A percentile compares a stretch with the other conserved stretches of the same genome.
Conservation (phyloP, 2,888 invertebrate species). For the Thymelicus acteon region DNA sequence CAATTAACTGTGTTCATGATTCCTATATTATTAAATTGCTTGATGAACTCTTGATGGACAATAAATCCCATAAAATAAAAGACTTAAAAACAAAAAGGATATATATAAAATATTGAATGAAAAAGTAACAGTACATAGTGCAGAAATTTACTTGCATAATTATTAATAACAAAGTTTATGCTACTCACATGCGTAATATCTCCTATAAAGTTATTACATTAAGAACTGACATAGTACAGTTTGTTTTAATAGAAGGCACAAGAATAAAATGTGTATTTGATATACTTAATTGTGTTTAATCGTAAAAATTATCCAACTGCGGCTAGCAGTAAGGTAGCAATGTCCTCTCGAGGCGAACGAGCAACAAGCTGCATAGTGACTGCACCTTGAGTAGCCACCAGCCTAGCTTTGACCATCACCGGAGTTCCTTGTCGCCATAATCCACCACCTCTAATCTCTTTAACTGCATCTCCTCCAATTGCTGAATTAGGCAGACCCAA, state of each 20-base stretch:
- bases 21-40: no score
- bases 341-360: slow-evolving; percentile 91
- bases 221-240: background rate
- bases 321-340: slow-evolving; percentile 93
- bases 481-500: slow-evolving; percentile 61
- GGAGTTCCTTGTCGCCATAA: slow-evolving; percentile 95
- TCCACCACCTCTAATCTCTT: slow-evolving; percentile 82
- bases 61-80: no score
- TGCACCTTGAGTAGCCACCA: slow-evolving; percentile 88
- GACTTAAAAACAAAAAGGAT: no score
- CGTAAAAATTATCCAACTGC: slow-evolving; percentile 88
- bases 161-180: no score
- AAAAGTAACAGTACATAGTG: no score
- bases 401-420: slow-evolving; percentile 92
- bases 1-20: no score
- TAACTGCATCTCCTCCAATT: slow-evolving; percentile 61
- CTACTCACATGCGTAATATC: no score
- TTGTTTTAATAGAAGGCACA: slow-evolving; percentile 4
- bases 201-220: no score
- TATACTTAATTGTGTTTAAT: background rate
- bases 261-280: slow-evolving; percentile 1
- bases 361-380: slow-evolving; percentile 98
- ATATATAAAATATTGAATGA: no score
- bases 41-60: no score
- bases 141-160: no score